A percentile compares a stretch with the other conserved stretches of the same genome.
phyloP scores from a whole-genome alignment of 2,888 invertebrate genomes.

The Atrina japonica region DNA sequence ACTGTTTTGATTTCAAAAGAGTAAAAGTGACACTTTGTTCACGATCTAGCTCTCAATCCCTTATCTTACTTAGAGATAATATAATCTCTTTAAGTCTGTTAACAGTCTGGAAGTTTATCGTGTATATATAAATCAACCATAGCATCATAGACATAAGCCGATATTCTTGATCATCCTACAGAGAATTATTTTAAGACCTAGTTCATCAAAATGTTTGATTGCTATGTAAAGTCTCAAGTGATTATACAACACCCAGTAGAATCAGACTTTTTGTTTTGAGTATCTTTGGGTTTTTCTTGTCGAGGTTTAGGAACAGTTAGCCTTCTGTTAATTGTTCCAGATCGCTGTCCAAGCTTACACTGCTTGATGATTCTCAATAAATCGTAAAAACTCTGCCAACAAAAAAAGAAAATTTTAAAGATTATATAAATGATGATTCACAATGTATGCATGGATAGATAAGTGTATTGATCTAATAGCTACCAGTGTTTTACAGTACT shows the following conservation, averaged over 20 bases:
- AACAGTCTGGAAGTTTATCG: not conserved
- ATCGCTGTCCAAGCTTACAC: slow-evolving; percentile 49
- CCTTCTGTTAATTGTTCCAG: slow-evolving; percentile 27
- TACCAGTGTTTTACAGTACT: too few relatives aligned
- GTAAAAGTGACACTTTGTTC: too few relatives aligned
- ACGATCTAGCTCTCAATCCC: too few relatives aligned
- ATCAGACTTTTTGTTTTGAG: slow-evolving; percentile 15
- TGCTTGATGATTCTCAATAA: slow-evolving; percentile 67
- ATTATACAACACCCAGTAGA: slow-evolving; percentile 12
- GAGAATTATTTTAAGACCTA: too few relatives aligned
- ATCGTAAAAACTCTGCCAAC: slow-evolving; percentile 71
- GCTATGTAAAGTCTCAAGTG: too few relatives aligned
- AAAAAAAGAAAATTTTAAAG: slow-evolving; percentile 21
- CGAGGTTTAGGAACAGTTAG: slow-evolving; percentile 14
- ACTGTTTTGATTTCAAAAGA: too few relatives aligned
- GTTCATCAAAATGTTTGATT: too few relatives aligned
- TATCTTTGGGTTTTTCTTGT: slow-evolving; percentile 7
- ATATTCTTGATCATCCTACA: too few relatives aligned
- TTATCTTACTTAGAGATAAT: not conserved
- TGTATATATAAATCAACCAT: not conserved
- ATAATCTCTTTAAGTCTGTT: not conserved
- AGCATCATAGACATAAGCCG: not conserved
- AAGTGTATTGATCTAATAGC: too few relatives aligned
- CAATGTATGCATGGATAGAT: too few relatives aligned
- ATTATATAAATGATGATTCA: too few relatives aligned